phyloP scores from a whole-genome alignment of 2,113 vertebrate genomes.

The Phrynosoma blainvillii region DNA sequence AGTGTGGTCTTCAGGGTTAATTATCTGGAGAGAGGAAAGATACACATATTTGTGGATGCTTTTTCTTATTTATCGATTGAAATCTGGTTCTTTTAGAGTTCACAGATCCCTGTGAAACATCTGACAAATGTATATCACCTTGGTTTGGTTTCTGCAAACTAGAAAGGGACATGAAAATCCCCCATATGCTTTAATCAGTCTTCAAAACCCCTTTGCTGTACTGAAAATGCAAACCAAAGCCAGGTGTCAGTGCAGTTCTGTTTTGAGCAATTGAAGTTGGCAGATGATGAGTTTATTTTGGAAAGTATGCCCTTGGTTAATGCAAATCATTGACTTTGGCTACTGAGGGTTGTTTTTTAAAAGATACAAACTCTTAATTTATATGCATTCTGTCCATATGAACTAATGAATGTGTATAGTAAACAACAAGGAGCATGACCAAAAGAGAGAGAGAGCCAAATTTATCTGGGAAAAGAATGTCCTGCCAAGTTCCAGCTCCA shows the following conservation, averaged over 20 bases:
- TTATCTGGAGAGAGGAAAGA: neutral
- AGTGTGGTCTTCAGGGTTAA: neutral
- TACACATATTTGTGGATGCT: neutral
- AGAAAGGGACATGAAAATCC: neutral
- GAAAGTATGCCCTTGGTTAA: neutral
- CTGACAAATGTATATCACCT: neutral
- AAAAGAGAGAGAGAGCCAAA: neutral
- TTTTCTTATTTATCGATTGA: neutral
- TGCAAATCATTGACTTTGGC: constrained; percentile 6
- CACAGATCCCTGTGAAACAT: neutral
- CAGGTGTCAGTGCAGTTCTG: constrained; percentile 3
- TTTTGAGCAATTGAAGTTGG: constrained; percentile 12
- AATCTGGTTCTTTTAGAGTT: neutral
- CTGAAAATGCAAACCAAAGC: neutral
- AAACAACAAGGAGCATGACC: neutral
- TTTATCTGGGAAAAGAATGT: constrained; percentile 6
- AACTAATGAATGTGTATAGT: neutral
- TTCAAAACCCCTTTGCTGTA: neutral
- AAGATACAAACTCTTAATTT: neutral
- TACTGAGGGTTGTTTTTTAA: constrained; percentile 17
- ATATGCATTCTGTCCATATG: neutral
- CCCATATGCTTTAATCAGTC: neutral
- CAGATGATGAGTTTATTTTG: neutral
- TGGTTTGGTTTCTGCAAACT: neutral
- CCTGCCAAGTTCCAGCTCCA: neutral